These are phyloP conservation scores for Blastobasis adustella DNA, from an alignment of 2,888 invertebrate species.

Conservation along the genomic window DNA sequence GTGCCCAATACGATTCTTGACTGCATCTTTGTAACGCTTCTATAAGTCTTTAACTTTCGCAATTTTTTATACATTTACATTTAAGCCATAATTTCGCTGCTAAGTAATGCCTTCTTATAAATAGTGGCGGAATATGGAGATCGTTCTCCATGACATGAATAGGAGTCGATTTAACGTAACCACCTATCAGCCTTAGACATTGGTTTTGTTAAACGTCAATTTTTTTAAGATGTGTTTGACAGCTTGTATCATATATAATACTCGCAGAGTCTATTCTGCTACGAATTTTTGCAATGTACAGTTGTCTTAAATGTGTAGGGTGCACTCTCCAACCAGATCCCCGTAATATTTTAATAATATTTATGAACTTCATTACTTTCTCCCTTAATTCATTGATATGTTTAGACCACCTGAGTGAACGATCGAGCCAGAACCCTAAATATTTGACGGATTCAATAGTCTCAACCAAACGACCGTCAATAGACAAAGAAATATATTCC, in stretches of 20 bases:
- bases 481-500: neutral
- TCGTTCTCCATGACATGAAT: too few species aligned
- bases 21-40: neutral
- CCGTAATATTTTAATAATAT: constrained; percentile 18
- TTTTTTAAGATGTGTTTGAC: constrained; percentile 11
- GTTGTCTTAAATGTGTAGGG: constrained; percentile 16
- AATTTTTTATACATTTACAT: neutral
- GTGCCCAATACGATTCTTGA: neutral
- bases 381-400: constrained; percentile 17
- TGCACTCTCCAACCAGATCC: constrained; percentile 22
- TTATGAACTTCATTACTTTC: constrained; percentile 17
- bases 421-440: constrained; percentile 23
- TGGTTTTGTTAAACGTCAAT: constrained; percentile 17
- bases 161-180: constrained; percentile 16
- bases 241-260: constrained; percentile 10
- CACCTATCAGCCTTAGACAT: constrained; percentile 13
- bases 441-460: constrained; percentile 15
- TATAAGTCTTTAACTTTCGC: neutral
- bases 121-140: constrained; percentile 6
- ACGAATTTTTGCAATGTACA: constrained; percentile 18
- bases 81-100: neutral
- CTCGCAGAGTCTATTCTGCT: constrained; percentile 19
- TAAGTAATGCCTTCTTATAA: neutral
- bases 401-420: constrained; percentile 17
- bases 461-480: constrained; percentile 1